Conservation (phyloP, 2,888 invertebrate species). For the Pristionchus maxplancki region DNA sequence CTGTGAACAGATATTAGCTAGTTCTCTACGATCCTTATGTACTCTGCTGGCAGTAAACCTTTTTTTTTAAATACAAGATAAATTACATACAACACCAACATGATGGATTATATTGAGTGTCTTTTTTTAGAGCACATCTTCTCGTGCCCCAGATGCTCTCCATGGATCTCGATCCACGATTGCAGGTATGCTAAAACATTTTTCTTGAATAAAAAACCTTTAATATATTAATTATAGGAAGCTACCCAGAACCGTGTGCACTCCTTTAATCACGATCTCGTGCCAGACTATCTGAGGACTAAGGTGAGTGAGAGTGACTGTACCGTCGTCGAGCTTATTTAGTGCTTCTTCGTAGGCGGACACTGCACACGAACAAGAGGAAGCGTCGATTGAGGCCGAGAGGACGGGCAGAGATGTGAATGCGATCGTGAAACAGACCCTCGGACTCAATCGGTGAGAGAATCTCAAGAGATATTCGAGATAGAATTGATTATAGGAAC, state of each 20-base stretch:
- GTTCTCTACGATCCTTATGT: too few relatives aligned
- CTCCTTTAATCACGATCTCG: conserved; percentile 73
- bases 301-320: conserved; percentile 55
- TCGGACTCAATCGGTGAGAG: conserved; percentile 33
- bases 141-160: conserved; percentile 70
- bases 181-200: conserved; percentile 55
- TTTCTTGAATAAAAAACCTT: too few relatives aligned
- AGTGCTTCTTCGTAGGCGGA: background rate
- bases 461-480: too few relatives aligned
- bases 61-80: too few relatives aligned
- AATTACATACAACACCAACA: too few relatives aligned
- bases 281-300: conserved; percentile 71
- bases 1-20: too few relatives aligned
- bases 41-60: too few relatives aligned
- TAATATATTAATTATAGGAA: background rate
- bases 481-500: conserved; percentile 70
- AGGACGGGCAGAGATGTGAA: background rate
- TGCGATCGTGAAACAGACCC: conserved; percentile 23
- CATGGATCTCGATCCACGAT: conserved; percentile 63
- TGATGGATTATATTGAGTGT: background rate
- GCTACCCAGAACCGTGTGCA: conserved; percentile 65
- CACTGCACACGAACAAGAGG: conserved; percentile 45
- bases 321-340: too few relatives aligned
- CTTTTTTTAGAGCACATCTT: conserved; percentile 61
- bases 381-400: conserved; percentile 2